These are phyloP conservation scores for Pseudochaenichthys georgianus DNA, from an alignment of 2,797 vertebrate genomes.

Conservation along the genomic window DNA sequence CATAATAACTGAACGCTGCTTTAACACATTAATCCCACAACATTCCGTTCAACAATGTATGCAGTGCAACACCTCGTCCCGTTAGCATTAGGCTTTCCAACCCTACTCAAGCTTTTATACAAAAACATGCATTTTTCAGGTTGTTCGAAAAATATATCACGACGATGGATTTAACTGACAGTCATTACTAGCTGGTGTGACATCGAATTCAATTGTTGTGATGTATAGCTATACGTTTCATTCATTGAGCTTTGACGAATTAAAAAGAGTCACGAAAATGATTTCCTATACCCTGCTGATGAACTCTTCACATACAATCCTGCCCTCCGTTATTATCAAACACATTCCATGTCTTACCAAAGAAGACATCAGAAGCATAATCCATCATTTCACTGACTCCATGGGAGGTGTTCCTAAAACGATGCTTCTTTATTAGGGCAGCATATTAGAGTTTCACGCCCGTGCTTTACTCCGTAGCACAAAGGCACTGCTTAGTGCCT, in stretches of 20 bases:
- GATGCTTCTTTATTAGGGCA: slow-evolving; percentile 64
- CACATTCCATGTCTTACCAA: slow-evolving; percentile 10
- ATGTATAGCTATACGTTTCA: no score
- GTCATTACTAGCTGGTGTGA: no score
- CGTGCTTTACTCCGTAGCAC: slow-evolving; percentile 58
- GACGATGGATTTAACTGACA: no score
- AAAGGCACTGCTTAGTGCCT: slow-evolving; percentile 64
- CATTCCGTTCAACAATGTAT: slow-evolving; percentile 45
- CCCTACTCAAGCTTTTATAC: slow-evolving; percentile 6
- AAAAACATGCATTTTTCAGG: no score
- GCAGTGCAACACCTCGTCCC: slow-evolving; percentile 42
- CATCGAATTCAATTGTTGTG: no score
- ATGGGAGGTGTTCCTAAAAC: slow-evolving; percentile 63
- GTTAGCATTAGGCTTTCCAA: slow-evolving; percentile 27
- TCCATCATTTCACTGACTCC: slow-evolving; percentile 41
- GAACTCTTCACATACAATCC: slow-evolving; percentile 3
- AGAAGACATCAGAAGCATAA: slow-evolving; percentile 42
- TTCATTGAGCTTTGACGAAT: slow-evolving; percentile 1
- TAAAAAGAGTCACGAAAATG: neutral
- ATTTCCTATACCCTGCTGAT: slow-evolving; percentile 3
- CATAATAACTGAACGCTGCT: no score
- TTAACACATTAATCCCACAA: slow-evolving; percentile 46
- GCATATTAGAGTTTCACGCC: slow-evolving; percentile 66
- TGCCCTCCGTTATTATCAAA: slow-evolving; percentile 16
- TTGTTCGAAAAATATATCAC: no score